Percentiles rank a stretch among this genome's conserved stretches.
Conservation (phyloP, 2,797 vertebrate species). For the Erethizon dorsatum region DNA sequence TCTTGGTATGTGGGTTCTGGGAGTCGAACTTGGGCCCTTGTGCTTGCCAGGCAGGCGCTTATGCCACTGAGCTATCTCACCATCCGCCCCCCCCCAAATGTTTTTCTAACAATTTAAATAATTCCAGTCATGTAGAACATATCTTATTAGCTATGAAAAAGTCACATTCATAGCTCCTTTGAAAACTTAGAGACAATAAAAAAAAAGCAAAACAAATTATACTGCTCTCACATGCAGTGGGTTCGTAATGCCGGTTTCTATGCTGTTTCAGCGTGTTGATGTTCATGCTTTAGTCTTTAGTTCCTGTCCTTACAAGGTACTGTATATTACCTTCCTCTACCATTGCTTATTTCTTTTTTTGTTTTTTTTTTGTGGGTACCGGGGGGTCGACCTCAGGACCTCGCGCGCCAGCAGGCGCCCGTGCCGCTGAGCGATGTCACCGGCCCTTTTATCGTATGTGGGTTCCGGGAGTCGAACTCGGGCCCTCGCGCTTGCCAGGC, state of each 20-base stretch:
- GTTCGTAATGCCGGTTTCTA: neutral
- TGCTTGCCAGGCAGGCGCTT: too few relatives aligned
- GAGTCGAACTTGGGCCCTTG: too few relatives aligned
- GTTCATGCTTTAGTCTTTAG: neutral
- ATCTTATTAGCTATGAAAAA: neutral
- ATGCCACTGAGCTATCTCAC: too few relatives aligned
- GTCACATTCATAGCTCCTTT: neutral
- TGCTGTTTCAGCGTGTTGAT: neutral
- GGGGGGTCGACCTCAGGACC: too few relatives aligned
- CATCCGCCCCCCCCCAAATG: too few relatives aligned
- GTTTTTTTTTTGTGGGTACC: too few relatives aligned
- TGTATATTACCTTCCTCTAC: neutral
- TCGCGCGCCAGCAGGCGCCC: too few relatives aligned
- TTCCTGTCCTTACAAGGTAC: neutral
- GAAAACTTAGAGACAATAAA: neutral
- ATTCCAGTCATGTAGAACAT: neutral
- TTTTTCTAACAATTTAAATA: neutral
- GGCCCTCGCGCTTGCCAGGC: too few relatives aligned
- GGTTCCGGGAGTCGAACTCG: too few relatives aligned
- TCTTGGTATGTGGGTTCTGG: too few relatives aligned
- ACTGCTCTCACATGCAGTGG: neutral
- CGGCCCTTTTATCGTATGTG: too few relatives aligned
- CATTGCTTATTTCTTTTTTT: neutral
- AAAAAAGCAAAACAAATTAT: neutral
- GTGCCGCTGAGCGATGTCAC: too few relatives aligned